Conservation (phyloP, 2,888 invertebrate genomes). For the Dicyrtoma fusca region DNA sequence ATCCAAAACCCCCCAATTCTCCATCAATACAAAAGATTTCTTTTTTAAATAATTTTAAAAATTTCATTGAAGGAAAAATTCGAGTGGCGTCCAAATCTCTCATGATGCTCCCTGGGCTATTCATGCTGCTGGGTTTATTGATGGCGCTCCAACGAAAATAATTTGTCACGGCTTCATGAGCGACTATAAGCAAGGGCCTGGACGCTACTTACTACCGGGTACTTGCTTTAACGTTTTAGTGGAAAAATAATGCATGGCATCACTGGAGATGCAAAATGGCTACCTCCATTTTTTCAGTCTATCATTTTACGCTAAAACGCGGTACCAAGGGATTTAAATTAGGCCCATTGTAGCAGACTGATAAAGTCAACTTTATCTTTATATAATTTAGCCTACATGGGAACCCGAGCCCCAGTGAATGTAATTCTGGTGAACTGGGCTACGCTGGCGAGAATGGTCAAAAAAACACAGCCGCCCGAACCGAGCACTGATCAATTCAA, state of each 20-base stretch:
- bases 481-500: too few relatives aligned
- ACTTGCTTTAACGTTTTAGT: not conserved
- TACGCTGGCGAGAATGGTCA: not conserved
- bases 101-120: not conserved
- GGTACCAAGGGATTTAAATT: not conserved
- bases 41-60: too few relatives aligned
- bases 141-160: conserved; percentile 9
- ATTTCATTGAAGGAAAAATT: too few relatives aligned
- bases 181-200: conserved; percentile 2
- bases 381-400: conserved; percentile 5
- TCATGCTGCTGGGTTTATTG: not conserved
- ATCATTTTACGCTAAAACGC: not conserved
- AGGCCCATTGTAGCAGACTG: too few relatives aligned
- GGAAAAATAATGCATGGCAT: not conserved
- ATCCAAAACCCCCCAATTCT: too few relatives aligned
- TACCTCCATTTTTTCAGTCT: too few relatives aligned
- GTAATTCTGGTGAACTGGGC: conserved; percentile 18
- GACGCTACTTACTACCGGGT: not conserved
- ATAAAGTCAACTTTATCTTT: not conserved
- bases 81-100: conserved; percentile 2
- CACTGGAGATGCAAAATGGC: too few relatives aligned
- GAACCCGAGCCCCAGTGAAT: not conserved
- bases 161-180: conserved; percentile 23
- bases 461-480: too few relatives aligned
- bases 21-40: too few relatives aligned